These are phyloP conservation scores for Oryctolagus cuniculus DNA, from an alignment of 2,113 vertebrate species.

Conservation along the genomic window DNA sequence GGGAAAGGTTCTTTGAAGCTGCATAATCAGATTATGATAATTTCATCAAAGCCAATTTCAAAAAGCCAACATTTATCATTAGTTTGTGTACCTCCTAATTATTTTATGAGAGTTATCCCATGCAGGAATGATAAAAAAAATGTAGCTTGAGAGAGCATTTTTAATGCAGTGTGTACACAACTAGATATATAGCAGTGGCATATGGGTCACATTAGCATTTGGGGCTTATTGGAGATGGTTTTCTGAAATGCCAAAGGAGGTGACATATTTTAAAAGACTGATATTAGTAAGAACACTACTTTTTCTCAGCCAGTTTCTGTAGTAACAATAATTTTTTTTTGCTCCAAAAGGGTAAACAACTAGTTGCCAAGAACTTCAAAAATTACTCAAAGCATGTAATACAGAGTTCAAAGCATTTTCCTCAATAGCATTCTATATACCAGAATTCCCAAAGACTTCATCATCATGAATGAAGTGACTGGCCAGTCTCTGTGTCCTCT, in stretches of 20 bases:
- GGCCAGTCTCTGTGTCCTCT: not conserved
- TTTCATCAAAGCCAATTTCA: slow-evolving; percentile 85
- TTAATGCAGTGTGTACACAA: slow-evolving; percentile 71
- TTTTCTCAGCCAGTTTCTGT: slow-evolving; percentile 38
- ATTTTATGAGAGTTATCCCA: slow-evolving; percentile 83
- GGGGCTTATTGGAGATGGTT: slow-evolving; percentile 76
- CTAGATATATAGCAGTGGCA: slow-evolving; percentile 61
- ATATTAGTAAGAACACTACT: slow-evolving; percentile 75
- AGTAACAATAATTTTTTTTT: not conserved
- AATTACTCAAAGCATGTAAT: not conserved
- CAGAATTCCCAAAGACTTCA: not conserved
- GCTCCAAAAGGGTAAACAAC: not conserved
- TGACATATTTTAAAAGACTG: slow-evolving; percentile 68
- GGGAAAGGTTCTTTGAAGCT: slow-evolving; percentile 78
- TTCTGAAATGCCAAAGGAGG: slow-evolving; percentile 78
- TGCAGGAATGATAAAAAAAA: slow-evolving; percentile 72
- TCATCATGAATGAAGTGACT: not conserved
- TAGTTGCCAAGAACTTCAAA: slow-evolving; percentile 25
- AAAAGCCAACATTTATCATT: slow-evolving; percentile 86
- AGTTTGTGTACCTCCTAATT: slow-evolving; percentile 85
- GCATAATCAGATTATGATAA: slow-evolving; percentile 86
- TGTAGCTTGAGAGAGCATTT: slow-evolving; percentile 69
- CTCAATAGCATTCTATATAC: not conserved
- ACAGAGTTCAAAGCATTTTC: slow-evolving; percentile 10
- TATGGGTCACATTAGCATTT: slow-evolving; percentile 74